phyloP scores from a whole-genome alignment of 2,797 vertebrate species.

The Numenius phaeopus region DNA sequence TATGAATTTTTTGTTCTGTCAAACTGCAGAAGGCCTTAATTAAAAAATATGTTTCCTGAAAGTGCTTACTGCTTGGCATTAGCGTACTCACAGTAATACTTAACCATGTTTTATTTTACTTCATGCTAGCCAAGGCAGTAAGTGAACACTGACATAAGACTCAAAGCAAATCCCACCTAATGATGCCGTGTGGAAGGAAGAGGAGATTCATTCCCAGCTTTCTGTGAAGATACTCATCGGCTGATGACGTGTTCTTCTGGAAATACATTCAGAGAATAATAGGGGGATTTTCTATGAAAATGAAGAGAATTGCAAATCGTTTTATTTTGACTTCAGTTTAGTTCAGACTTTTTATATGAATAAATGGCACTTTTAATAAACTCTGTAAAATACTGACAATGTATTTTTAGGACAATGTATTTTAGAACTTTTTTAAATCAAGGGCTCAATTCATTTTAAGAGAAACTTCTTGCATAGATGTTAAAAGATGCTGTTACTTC shows the following conservation, averaged over 20 bases:
- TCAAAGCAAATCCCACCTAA: neutral
- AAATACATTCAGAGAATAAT: conserved; percentile 5
- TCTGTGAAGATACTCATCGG: neutral
- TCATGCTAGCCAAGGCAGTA: conserved; percentile 89
- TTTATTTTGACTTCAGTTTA: conserved; percentile 72
- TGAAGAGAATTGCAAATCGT: conserved; percentile 25
- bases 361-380: conserved; percentile 88
- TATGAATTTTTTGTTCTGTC: neutral
- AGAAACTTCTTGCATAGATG: neutral
- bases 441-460: conserved; percentile 67
- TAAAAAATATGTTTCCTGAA: neutral
- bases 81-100: neutral
- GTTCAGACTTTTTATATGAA: conserved; percentile 82
- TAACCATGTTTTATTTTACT: conserved; percentile 71
- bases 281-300: conserved; percentile 53
- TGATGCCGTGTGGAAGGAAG: neutral
- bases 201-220: conserved; percentile 1
- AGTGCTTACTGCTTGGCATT: neutral
- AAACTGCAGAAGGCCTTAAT: neutral
- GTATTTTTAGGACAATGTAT: conserved; percentile 78
- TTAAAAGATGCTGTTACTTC: conserved; percentile 30
- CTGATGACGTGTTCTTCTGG: neutral
- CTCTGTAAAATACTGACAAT: conserved; percentile 81
- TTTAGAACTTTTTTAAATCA: conserved; percentile 68
- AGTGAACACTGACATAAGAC: conserved; percentile 83